Conservation (phyloP, 2,888 invertebrate genomes). For the Eueremaeus valkanovi region DNA sequence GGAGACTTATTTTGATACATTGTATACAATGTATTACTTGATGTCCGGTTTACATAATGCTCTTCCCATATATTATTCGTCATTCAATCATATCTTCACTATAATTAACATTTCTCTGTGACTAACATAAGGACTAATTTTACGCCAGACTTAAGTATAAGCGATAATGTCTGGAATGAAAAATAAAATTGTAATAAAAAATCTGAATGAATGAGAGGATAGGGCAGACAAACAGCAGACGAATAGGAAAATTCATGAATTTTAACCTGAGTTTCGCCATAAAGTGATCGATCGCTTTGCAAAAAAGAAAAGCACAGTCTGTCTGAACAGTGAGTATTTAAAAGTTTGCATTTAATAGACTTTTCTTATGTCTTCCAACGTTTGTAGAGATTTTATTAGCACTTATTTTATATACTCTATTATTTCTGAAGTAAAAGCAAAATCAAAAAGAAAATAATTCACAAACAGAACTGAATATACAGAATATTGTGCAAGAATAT, state of each 20-base stretch:
- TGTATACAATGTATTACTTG: no score
- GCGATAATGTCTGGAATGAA: neutral
- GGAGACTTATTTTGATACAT: no score
- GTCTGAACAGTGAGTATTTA: neutral
- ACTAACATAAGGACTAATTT: conserved; percentile 2
- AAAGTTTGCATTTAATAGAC: neutral
- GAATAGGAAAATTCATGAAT: neutral
- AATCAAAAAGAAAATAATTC: neutral
- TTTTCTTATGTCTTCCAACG: neutral
- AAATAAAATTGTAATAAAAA: neutral
- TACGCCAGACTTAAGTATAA: conserved; percentile 5
- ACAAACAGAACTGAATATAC: neutral
- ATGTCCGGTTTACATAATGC: neutral
- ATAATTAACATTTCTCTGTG: neutral
- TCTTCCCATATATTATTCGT: neutral
- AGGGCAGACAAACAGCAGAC: conserved; percentile 14
- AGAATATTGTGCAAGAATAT: neutral
- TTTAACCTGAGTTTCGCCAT: neutral
- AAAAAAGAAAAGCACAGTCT: neutral
- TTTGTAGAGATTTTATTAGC: neutral
- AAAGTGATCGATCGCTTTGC: conserved; percentile 18
- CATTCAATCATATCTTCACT: neutral
- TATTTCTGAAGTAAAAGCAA: neutral
- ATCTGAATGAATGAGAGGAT: neutral
- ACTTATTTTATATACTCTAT: neutral